Percentiles rank a stretch among this genome's conserved stretches.
phyloP scores from a whole-genome alignment of 2,113 vertebrate species.

The Perca fluviatilis region DNA sequence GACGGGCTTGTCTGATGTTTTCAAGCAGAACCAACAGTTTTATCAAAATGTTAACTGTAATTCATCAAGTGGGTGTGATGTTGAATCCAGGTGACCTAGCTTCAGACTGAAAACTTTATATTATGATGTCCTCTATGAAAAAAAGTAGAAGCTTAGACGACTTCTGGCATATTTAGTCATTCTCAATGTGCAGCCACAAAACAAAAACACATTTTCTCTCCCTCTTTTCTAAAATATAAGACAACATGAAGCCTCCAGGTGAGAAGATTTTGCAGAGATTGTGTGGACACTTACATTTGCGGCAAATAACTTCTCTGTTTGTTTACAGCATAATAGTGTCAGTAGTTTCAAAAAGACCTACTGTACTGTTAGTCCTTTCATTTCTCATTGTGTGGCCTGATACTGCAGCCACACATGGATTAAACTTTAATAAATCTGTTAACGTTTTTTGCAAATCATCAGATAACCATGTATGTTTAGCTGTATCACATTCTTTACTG shows the following conservation, averaged over 20 bases:
- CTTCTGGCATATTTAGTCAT: neutral
- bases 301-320: neutral
- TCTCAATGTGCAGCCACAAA: neutral
- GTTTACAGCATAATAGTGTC: constrained; percentile 22
- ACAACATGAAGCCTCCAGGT: neutral
- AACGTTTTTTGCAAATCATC: neutral
- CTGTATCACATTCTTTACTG: neutral
- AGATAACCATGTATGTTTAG: neutral
- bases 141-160: neutral
- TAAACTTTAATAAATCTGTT: neutral
- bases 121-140: neutral
- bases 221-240: neutral
- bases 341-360: constrained; percentile 14
- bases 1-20: neutral
- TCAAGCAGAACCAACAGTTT: constrained; percentile 15
- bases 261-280: neutral
- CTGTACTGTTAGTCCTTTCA: neutral
- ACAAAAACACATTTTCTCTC: neutral
- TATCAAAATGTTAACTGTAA: constrained; percentile 28
- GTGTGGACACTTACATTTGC: neutral
- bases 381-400: neutral
- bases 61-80: constrained; percentile 29
- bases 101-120: constrained; percentile 21
- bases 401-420: neutral
- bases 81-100: constrained; percentile 44